Evolutionary conservation across 2,888 invertebrate genomes (phyloP).

Genomic region (Tigriopus californicus): DNA sequence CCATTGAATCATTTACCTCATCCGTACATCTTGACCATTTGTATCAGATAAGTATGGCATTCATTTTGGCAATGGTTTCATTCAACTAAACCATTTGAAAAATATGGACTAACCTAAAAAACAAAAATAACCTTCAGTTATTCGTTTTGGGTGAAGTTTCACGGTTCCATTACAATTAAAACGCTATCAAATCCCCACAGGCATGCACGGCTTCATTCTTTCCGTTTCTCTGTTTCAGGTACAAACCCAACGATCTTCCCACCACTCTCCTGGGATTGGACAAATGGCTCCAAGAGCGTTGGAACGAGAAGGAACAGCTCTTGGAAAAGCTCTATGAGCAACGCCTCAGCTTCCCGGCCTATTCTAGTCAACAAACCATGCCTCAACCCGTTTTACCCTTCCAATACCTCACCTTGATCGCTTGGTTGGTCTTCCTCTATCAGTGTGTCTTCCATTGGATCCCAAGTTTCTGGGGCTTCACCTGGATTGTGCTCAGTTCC

Average conservation of each 20-base stretch:
- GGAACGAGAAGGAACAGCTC: constrained; percentile 27
- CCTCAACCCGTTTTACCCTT: background rate
- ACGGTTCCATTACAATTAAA: too few relatives aligned
- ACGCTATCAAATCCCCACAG: too few relatives aligned
- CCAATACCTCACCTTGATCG: background rate
- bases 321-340: constrained; percentile 30
- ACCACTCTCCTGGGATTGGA: constrained; percentile 22
- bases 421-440: background rate
- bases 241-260: constrained; percentile 21
- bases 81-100: too few relatives aligned
- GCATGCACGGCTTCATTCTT: too few relatives aligned
- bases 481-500: background rate
- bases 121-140: too few relatives aligned
- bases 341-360: background rate
- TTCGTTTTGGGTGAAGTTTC: too few relatives aligned
- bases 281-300: constrained; percentile 26
- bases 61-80: too few relatives aligned
- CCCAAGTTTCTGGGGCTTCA: too few relatives aligned
- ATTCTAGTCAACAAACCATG: background rate
- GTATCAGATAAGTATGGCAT: too few relatives aligned
- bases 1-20: too few relatives aligned
- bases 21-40: too few relatives aligned
- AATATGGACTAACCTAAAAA: too few relatives aligned
- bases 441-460: background rate
- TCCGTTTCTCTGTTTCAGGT: constrained; percentile 12